Evolutionary conservation across 1,140 invertebrate genomes (phyloP).

Genomic region (Sarcophaga bullata): DNA sequence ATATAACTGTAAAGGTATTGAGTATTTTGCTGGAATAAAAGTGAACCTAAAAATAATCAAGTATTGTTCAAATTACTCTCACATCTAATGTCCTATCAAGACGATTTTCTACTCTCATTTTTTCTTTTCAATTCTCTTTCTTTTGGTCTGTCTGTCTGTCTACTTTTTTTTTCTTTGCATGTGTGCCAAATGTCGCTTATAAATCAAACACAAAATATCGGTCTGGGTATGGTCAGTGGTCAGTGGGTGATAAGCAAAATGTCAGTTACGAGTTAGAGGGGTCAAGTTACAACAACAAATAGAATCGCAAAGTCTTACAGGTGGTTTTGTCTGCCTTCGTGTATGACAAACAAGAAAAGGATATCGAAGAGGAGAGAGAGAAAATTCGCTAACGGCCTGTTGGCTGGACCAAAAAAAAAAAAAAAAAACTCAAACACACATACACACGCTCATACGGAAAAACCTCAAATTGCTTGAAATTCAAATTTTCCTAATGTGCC

Average conservation of each 20-base stretch:
- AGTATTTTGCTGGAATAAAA: too few species aligned
- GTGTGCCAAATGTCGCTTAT: neutral
- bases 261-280: neutral
- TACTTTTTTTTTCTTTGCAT: too few species aligned
- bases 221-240: neutral
- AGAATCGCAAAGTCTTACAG: conserved; percentile 17
- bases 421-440: neutral
- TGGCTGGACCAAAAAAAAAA: conserved; percentile 21
- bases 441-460: neutral
- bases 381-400: neutral
- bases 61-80: neutral
- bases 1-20: too few species aligned
- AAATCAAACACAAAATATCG: neutral
- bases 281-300: conserved; percentile 1
- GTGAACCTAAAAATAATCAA: neutral
- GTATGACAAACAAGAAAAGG: neutral
- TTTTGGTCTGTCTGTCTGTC: neutral
- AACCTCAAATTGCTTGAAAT: conserved; percentile 13
- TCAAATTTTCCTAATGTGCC: conserved; percentile 29
- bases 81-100: neutral
- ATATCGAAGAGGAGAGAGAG: neutral
- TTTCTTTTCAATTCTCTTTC: neutral
- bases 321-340: conserved; percentile 9
- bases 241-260: neutral
- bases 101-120: neutral